A percentile compares a stretch with the other conserved stretches of the same genome.
These are phyloP conservation scores for Battus philenor DNA, from an alignment of 1,140 invertebrate species.

Conservation along the genomic window DNA sequence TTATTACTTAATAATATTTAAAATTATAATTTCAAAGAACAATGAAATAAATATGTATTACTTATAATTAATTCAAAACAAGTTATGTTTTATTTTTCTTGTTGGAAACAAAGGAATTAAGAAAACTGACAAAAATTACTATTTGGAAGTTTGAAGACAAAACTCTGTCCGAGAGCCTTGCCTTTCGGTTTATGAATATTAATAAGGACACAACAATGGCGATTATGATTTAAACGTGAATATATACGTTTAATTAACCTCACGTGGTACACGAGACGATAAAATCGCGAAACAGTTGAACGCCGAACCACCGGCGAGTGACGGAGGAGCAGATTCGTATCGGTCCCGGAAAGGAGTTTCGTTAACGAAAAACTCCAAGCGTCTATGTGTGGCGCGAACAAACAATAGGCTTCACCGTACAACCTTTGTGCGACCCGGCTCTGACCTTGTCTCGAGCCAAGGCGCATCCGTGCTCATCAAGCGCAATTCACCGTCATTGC, in stretches of 20 bases:
- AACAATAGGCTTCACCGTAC: slow-evolving; percentile 44
- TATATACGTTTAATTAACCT: neutral
- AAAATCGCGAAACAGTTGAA: slow-evolving; percentile 1
- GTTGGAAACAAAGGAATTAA: no score
- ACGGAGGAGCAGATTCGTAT: slow-evolving; percentile 11
- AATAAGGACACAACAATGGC: slow-evolving; percentile 3
- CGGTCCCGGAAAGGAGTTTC: slow-evolving; percentile 36
- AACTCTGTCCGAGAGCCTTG: neutral
- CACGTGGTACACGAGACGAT: neutral
- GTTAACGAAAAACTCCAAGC: slow-evolving; percentile 35
- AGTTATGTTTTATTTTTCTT: no score
- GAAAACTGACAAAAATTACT: no score
- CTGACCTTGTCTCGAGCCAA: slow-evolving; percentile 52
- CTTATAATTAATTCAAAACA: no score
- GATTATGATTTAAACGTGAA: slow-evolving; percentile 2
- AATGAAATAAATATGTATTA: no score
- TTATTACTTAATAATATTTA: no score
- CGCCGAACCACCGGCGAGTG: neutral
- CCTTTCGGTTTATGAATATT: slow-evolving; percentile 6
- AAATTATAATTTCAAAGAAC: no score
- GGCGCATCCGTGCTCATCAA: slow-evolving; percentile 56
- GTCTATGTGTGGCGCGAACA: slow-evolving; percentile 42
- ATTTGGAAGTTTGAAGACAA: no score
- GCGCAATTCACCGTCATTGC: slow-evolving; percentile 20
- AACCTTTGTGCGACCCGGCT: slow-evolving; percentile 53